Evolutionary conservation across 2,888 invertebrate species (phyloP).

Genomic region (Netelia fuscicornis): DNA sequence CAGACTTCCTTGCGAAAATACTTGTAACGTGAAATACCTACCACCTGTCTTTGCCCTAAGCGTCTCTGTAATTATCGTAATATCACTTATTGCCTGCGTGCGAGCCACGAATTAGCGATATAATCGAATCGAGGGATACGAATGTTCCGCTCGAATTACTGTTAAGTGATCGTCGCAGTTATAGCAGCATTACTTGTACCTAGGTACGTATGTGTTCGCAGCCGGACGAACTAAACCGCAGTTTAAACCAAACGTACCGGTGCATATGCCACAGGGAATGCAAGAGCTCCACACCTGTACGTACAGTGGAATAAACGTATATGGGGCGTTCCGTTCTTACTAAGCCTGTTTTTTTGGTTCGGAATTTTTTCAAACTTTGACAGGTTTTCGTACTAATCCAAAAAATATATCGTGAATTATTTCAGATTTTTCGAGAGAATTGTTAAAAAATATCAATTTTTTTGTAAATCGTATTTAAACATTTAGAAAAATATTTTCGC

Average conservation of each 20-base stretch:
- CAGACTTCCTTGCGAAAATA: background rate
- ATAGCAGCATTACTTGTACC: conserved; percentile 14
- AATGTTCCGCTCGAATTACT: conserved; percentile 49
- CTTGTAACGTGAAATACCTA: background rate
- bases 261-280: conserved; percentile 11
- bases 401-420: too few species aligned
- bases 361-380: background rate
- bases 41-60: background rate
- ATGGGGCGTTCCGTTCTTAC: background rate
- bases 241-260: conserved; percentile 38
- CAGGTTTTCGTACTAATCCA: too few species aligned
- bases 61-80: conserved; percentile 1
- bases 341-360: background rate
- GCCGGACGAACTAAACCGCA: conserved; percentile 46
- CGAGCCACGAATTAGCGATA: conserved; percentile 40
- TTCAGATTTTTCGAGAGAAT: too few species aligned
- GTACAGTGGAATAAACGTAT: background rate
- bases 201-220: background rate
- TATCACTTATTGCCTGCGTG: conserved; percentile 31
- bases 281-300: conserved; percentile 18
- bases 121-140: conserved; percentile 38
- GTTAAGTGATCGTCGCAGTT: conserved; percentile 37
- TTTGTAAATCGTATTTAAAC: too few species aligned
- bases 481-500: too few species aligned
- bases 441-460: too few species aligned